These are phyloP conservation scores for Macroteleia sp. DNA, from an alignment of 2,888 invertebrate genomes.

Conservation along the genomic window DNA sequence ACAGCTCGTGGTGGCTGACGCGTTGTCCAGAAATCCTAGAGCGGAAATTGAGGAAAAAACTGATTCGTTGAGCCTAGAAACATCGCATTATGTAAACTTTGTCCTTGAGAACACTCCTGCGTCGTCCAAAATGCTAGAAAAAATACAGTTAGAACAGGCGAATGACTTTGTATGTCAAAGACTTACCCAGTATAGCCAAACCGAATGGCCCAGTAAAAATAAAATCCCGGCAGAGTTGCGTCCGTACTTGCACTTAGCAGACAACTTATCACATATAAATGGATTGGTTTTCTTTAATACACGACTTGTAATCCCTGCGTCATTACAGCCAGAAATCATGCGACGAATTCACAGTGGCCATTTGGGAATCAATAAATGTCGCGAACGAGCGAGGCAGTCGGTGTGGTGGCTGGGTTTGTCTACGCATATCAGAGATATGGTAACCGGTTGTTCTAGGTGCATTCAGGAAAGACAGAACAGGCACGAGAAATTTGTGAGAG, in stretches of 20 bases:
- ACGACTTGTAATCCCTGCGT: slow-evolving; percentile 64
- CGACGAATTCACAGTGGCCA: slow-evolving; percentile 67
- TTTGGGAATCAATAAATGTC: slow-evolving; percentile 67
- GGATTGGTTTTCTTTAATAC: slow-evolving; percentile 40
- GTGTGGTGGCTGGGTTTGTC: slow-evolving; percentile 67
- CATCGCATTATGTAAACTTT: too few species aligned
- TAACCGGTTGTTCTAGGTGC: not conserved
- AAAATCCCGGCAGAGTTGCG: not conserved
- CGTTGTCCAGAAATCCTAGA: too few species aligned
- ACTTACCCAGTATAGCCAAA: not conserved
- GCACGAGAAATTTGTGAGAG: not conserved
- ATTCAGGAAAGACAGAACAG: not conserved
- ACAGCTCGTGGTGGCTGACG: too few species aligned
- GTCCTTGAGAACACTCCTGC: too few species aligned
- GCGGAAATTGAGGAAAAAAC: too few species aligned
- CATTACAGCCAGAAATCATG: slow-evolving; percentile 58
- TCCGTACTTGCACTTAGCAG: not conserved
- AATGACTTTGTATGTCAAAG: not conserved
- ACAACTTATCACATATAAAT: not conserved
- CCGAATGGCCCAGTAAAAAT: not conserved
- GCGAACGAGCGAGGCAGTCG: slow-evolving; percentile 62
- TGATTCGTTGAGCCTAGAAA: too few species aligned
- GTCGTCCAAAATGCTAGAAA: not conserved
- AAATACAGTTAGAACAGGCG: not conserved
- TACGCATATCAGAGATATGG: not conserved